Conservation (phyloP, 2,113 vertebrate species). For the Tetraodon nigroviridis region DNA sequence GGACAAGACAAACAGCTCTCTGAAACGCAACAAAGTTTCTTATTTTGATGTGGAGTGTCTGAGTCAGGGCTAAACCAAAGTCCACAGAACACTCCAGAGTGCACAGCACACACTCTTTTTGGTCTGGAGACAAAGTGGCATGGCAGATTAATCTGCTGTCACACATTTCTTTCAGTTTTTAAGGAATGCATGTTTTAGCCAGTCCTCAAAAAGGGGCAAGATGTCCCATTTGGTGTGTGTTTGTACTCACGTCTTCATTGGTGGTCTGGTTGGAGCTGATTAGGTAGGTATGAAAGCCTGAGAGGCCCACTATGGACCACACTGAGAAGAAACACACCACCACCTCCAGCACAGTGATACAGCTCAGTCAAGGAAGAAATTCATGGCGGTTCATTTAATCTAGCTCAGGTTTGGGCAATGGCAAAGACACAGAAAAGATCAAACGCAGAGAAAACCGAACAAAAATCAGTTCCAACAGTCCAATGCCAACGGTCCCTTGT, state of each 20-base stretch:
- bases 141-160: background rate
- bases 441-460: background rate
- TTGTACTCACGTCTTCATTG: slow-evolving; percentile 93
- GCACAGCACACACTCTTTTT: background rate
- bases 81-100: background rate
- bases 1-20: slow-evolving; percentile 6
- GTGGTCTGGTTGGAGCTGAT: slow-evolving; percentile 99
- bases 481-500: slow-evolving; percentile 35
- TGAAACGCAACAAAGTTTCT: background rate
- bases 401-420: background rate
- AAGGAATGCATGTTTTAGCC: background rate
- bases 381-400: background rate
- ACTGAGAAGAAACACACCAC: slow-evolving; percentile 99
- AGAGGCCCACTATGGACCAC: slow-evolving; percentile 97
- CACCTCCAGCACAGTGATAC: slow-evolving; percentile 89
- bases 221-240: too few species aligned
- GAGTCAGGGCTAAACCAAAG: background rate
- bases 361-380: slow-evolving; percentile 77
- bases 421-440: background rate
- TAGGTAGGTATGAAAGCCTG: slow-evolving; percentile 97
- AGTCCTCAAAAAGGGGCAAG: background rate
- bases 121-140: background rate
- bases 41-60: background rate
- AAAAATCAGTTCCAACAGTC: background rate
- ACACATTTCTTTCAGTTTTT: background rate